Evolutionary conservation across 2,888 invertebrate species (phyloP), one percentile per base, ranked within the genome.

Genomic region (Phengaris arion): DNA sequence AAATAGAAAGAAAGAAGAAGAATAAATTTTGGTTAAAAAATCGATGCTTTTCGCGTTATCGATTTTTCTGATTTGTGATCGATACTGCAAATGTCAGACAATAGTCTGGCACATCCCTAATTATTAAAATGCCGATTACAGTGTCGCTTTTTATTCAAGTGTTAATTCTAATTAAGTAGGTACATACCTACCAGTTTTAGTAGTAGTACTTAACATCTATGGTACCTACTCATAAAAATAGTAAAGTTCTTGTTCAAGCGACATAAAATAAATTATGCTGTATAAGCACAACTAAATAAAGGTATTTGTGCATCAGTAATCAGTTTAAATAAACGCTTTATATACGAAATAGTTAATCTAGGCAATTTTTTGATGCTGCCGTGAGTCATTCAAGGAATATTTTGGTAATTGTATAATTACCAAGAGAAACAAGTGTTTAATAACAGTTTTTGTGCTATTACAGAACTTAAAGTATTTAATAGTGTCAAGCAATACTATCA

Each of bases 401-500:
- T 35, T 64, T 64, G 2, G 10, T 22, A 59, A 15, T 35, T 22
- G 64, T 6, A 35, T 1, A 22, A 10, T 64, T 64, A 35, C 35
- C 22, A 12, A 35, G 35, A 45, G 64, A 64, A 35, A 64, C 12
- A 35, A 64, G 35, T 64, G 64, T 64, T 6, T 12, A 12, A 45
- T 10, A 35, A 10, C 35, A 12, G 6, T 45, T 64, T 64, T 64
- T 45, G 35, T 35, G 64, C 6, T 64, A 35, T 64, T 64, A 6
- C 45, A 64, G 64, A 64, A 35, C 64, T 35, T 35, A 64, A 45
- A 35, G 12, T 35, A 64, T 35, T 12, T 51, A 51, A 15, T 70
- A 51, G 70, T 15, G 48, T 70, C 70, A 51, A 51, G 54, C 52
- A 54, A 54, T 52, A 70, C 22, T 64, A 51, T 35, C 76, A 89